Base-by-base conservation (phyloP, 2,888 invertebrate genomes). In the Leptura quadrifasciata region DNA sequence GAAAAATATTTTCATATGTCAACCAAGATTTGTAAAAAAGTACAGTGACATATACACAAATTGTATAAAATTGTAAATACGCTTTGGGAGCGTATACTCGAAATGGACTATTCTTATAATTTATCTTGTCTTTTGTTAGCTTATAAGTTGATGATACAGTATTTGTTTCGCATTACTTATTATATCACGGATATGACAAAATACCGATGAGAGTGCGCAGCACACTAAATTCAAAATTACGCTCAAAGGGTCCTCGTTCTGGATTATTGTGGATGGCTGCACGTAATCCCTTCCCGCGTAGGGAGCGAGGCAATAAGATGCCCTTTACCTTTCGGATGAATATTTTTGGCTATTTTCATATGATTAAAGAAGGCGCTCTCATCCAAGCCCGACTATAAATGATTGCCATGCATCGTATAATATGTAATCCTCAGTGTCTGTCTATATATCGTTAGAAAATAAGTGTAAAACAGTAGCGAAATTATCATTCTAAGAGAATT, bases 201-300 rank as follows among this genome's bases (percentile, higher is more conserved):
- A 27, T 15, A 60, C n/a, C 61, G 86, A 85, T 87, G 84, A 84
- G 84, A 86, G 85, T 83, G 81, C 57, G 57, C 47, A 77, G 75
- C 77, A 76, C 74, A 80, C 78, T 74, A 68, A 82, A 85, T 82
- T 85, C 81, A 75, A 84, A 87, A 85, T 85, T 84, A 17, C 70
- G 76, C 81, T 77, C 10, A 74, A 85, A 87, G 89, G 89, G 88
- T 89, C 91, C 88, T 90, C 89, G 88, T 88, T 81, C 81, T 83
- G 89, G 91, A 90, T 90, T 91, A 90, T 88, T 89, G 91, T 92
- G 92, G 92, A 92, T 92, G 92, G 92, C 92, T 92, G 92, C 92
- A 91, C 91, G 88, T 90, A 91, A 91, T 90, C 91, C 90, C 86
- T 78, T 87, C 88, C 83, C 74, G 9, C 35, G 70, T 84, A 31